Conservation (phyloP, 30 jellyfish, hydroid and myxozoan species). For the Aurelia sp. region DNA sequence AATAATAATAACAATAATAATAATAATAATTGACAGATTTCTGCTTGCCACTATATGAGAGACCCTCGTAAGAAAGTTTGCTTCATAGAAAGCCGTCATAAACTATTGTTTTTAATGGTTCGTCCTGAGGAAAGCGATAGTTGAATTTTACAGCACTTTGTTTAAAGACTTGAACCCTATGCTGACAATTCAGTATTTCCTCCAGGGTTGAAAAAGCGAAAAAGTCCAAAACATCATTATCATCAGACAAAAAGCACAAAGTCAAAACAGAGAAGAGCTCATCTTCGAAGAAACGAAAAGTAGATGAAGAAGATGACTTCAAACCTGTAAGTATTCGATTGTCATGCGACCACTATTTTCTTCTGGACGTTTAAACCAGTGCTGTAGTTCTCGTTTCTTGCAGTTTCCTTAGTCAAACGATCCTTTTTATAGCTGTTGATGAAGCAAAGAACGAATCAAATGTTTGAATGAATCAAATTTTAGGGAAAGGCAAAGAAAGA, state of each 20-base stretch:
- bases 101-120: too few relatives aligned
- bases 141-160: too few relatives aligned
- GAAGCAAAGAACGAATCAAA: too few relatives aligned
- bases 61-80: too few relatives aligned
- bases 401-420: background rate
- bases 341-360: background rate
- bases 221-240: slow-evolving; percentile 30
- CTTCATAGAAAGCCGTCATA: too few relatives aligned
- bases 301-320: slow-evolving; percentile 61
- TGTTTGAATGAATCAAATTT: background rate
- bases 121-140: too few relatives aligned
- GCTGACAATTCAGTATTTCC: too few relatives aligned
- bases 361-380: background rate
- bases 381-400: background rate
- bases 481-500: slow-evolving; percentile 57
- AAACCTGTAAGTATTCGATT: slow-evolving; percentile 14
- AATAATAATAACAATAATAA: too few relatives aligned
- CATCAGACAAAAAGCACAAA: slow-evolving; percentile 39
- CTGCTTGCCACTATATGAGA: too few relatives aligned
- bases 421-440: too few relatives aligned
- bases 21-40: too few relatives aligned
- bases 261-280: slow-evolving; percentile 38
- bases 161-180: too few relatives aligned
- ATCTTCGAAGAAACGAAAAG: slow-evolving; percentile 59
- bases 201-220: slow-evolving; percentile 1